phyloP scores from a whole-genome alignment of 2,113 vertebrate genomes.

The Osmerus eperlanus region DNA sequence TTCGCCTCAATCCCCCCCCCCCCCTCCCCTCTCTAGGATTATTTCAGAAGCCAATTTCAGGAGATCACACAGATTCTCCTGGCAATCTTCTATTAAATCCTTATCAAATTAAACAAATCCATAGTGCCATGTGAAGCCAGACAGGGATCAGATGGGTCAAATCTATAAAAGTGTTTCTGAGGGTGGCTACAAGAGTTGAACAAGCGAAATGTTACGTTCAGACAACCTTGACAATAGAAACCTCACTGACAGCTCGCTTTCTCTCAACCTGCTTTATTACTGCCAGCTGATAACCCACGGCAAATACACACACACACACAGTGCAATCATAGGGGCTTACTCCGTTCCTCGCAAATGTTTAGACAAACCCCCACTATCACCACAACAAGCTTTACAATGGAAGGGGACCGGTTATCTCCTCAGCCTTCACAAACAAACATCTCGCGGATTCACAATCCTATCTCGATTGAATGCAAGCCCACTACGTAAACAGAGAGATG shows the following conservation, averaged over 20 bases:
- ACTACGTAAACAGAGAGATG: not conserved
- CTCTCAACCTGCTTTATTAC: conserved; percentile 10
- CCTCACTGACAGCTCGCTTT: not conserved
- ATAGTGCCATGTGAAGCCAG: conserved; percentile 4
- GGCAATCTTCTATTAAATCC: conserved; percentile 18
- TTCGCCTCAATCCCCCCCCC: not conserved
- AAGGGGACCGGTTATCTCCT: not conserved
- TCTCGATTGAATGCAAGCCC: not conserved
- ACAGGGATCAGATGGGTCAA: not conserved
- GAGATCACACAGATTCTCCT: conserved; percentile 18
- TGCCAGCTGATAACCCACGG: conserved; percentile 6
- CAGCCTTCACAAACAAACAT: not conserved
- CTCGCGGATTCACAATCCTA: not conserved
- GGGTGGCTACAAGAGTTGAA: not conserved
- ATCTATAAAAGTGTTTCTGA: not conserved
- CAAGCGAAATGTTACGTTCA: not conserved
- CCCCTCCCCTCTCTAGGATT: conserved; percentile 9
- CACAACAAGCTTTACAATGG: not conserved
- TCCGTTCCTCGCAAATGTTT: not conserved
- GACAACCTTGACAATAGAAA: not conserved
- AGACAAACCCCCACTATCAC: not conserved
- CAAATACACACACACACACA: not conserved
- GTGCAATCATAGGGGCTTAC: not conserved
- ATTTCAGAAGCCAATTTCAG: conserved; percentile 21
- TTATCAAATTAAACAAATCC: conserved; percentile 46